These are phyloP conservation scores for Pseudococcus longispinus DNA, from an alignment of 2,888 invertebrate genomes.

Conservation along the genomic window DNA sequence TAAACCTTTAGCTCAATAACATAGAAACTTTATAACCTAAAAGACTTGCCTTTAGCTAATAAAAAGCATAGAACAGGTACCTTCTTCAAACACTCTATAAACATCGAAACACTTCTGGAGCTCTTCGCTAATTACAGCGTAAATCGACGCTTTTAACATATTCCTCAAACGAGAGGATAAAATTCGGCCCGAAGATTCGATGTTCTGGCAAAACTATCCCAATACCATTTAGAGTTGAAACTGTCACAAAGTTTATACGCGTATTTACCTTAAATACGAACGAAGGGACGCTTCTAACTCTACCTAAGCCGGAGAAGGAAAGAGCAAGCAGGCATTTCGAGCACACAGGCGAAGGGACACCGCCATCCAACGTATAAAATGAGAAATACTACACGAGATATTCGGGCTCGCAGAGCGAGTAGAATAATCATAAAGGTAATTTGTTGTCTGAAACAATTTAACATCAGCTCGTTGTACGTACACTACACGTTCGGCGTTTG, in stretches of 20 bases:
- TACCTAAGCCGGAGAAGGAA: neutral
- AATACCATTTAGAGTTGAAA: neutral
- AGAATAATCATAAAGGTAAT: slow-evolving; percentile 39
- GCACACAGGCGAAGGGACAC: too few relatives aligned
- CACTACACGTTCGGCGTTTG: neutral
- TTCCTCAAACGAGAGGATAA: neutral
- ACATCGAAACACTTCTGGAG: neutral
- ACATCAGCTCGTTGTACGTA: neutral
- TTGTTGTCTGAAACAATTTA: slow-evolving; percentile 35
- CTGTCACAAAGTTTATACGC: neutral
- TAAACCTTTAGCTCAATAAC: too few relatives aligned
- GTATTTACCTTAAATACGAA: neutral
- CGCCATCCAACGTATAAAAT: too few relatives aligned
- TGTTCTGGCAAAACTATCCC: neutral
- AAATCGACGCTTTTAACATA: neutral
- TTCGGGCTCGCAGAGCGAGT: neutral
- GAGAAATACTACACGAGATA: neutral
- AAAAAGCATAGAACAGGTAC: too few relatives aligned
- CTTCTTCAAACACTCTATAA: too few relatives aligned
- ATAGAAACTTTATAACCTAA: too few relatives aligned
- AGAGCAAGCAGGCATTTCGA: neutral
- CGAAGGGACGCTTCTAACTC: neutral
- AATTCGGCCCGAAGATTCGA: neutral
- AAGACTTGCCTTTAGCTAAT: too few relatives aligned
- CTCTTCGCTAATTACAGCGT: neutral